Base-by-base conservation (phyloP, 2,888 invertebrate genomes). In the Noctua janthina region DNA sequence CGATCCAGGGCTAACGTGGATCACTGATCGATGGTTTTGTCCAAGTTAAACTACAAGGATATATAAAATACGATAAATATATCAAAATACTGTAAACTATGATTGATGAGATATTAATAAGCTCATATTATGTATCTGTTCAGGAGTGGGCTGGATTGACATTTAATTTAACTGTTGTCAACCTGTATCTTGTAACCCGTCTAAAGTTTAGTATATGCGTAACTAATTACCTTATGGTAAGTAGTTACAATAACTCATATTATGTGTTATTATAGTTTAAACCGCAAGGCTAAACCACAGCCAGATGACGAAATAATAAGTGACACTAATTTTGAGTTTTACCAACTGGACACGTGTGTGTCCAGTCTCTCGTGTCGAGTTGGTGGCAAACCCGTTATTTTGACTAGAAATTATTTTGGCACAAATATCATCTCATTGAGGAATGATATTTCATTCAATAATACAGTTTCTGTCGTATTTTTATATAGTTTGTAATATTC, bases 401-500 rank as follows among this genome's bases (percentile, higher is more conserved):
- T 15, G 10, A 49, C 69, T 15, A 5, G 13, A 23, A 67, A 43
- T 6, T 39, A 49, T 64, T 69, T 64, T 69, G 46, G 20, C 51
- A 39, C 8, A 62, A 62, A 43, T 35, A 64, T 17, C 10, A 39
- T 39, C 64, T 66, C 6, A 59, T 56, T 56, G 29, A 15, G 20
- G 39, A 17, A 29, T 8, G 7, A 46, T 54, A 72, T 59, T 66
- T 59, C 20, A 56, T 15, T 17, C 54, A 49, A 68, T 23, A 35
- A 7, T 54, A 70, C n/a, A 49, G 11, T 46, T 35, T 13, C 15
- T 68, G n/a, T 46, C 39, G 13, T 59, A 83, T 78, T 51, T 66
- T 78, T 66, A 64, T 75, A 17, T 73, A 59, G 35, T 67, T 70
- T 69, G 35, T 56, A 43, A 68, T 56, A 49, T 54, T 69, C 54